Evolutionary conservation across 2,797 vertebrate genomes (phyloP).

Genomic region (Spizella passerina): DNA sequence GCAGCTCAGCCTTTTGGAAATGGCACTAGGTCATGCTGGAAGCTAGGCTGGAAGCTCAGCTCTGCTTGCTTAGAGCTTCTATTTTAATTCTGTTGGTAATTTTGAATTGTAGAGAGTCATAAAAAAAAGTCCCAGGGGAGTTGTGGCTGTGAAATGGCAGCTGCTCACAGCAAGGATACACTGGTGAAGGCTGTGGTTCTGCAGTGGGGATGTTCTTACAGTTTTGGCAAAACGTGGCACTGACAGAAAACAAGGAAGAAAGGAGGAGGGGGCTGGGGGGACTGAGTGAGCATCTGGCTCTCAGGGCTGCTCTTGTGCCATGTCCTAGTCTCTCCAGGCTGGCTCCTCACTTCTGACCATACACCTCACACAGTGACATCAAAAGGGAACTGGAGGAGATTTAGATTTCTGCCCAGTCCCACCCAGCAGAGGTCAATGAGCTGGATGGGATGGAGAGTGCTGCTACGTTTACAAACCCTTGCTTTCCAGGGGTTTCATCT

Average conservation of each 20-base stretch:
- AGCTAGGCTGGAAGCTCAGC: background rate
- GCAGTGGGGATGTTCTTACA: background rate
- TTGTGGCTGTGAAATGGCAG: background rate
- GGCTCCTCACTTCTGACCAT: background rate
- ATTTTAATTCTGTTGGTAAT: background rate
- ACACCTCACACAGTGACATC: background rate
- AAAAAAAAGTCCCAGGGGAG: background rate
- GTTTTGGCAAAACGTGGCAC: background rate
- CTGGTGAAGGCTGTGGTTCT: background rate
- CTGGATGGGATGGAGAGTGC: background rate
- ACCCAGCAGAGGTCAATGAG: background rate
- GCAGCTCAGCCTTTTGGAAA: background rate
- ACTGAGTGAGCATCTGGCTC: accelerated
- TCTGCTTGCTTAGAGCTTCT: background rate
- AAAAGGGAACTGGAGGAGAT: background rate
- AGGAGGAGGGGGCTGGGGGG: background rate
- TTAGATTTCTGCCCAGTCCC: background rate
- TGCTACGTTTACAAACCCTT: background rate
- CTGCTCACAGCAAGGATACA: background rate
- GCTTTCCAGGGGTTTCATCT: conserved; percentile 20
- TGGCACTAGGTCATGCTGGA: background rate
- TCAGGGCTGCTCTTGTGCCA: background rate
- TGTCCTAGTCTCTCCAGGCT: background rate
- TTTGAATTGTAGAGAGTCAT: background rate
- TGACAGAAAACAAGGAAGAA: background rate